Evolutionary conservation across 2,797 vertebrate genomes (phyloP).

Genomic region (Microctenopoma steveboyesi): DNA sequence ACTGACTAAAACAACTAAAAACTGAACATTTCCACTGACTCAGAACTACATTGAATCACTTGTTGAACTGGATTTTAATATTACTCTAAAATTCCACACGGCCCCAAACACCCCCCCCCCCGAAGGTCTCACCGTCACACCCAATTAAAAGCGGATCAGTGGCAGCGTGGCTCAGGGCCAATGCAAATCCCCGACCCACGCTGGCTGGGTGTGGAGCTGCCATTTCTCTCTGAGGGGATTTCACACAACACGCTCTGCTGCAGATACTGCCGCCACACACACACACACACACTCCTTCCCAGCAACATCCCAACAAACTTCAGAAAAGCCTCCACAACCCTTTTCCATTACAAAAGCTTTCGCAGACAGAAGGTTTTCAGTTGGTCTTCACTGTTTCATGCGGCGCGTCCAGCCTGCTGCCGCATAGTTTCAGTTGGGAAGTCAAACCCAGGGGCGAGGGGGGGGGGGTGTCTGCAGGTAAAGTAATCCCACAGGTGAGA

Average conservation of each 20-base stretch:
- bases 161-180: conserved; percentile 64
- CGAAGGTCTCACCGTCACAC: conserved; percentile 75
- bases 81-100: conserved; percentile 19
- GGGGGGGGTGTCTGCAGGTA: conserved; percentile 21
- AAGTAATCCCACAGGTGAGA: conserved; percentile 60
- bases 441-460: neutral
- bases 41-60: neutral
- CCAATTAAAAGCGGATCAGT: conserved; percentile 81
- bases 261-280: conserved; percentile 10
- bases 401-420: neutral
- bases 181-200: conserved; percentile 80
- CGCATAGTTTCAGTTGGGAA: conserved; percentile 45
- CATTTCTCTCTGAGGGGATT: conserved; percentile 70
- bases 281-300: conserved; percentile 22
- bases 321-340: conserved; percentile 1
- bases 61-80: conserved; percentile 40
- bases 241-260: conserved; percentile 60
- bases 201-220: conserved; percentile 63
- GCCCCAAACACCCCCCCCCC: neutral
- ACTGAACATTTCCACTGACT: neutral
- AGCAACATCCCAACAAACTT: conserved; percentile 22
- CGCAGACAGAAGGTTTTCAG: conserved; percentile 16
- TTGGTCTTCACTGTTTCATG: conserved; percentile 9
- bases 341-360: conserved; percentile 1
- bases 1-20: too few relatives aligned